Evolutionary conservation across 2,113 vertebrate species (phyloP).

Genomic region (Melospiza melodia): DNA sequence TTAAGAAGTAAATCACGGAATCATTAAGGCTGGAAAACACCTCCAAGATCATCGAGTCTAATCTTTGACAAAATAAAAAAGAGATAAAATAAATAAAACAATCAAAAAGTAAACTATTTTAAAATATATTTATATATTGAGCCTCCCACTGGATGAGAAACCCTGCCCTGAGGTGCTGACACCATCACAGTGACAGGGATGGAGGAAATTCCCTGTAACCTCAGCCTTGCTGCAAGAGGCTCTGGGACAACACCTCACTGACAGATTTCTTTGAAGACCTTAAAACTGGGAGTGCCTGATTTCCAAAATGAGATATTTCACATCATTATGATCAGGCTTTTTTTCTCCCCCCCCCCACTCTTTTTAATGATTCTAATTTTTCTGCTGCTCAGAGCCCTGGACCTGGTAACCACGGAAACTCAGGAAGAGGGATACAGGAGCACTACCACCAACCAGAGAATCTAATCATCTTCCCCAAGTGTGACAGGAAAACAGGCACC

Average conservation of each 20-base stretch:
- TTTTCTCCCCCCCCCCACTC: background rate
- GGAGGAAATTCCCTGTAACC: background rate
- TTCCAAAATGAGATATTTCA: background rate
- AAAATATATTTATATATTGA: background rate
- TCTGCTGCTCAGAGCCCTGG: background rate
- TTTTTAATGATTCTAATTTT: constrained; percentile 56
- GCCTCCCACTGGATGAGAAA: background rate
- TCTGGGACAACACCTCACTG: background rate
- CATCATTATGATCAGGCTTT: background rate
- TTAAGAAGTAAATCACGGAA: background rate
- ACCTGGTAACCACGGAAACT: constrained; percentile 69
- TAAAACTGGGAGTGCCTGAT: background rate
- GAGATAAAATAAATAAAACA: background rate
- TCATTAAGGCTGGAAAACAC: background rate
- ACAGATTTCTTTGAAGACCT: background rate
- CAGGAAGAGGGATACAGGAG: constrained; percentile 42
- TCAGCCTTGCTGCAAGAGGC: background rate
- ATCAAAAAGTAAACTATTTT: background rate
- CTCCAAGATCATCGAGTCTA: background rate
- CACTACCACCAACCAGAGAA: background rate
- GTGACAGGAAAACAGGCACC: background rate
- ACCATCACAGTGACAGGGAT: background rate
- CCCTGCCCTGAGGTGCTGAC: background rate
- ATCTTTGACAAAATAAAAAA: background rate
- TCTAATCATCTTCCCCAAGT: background rate